Conservation (phyloP, 2,113 vertebrate genomes). For the Neodon shergylaensis region DNA sequence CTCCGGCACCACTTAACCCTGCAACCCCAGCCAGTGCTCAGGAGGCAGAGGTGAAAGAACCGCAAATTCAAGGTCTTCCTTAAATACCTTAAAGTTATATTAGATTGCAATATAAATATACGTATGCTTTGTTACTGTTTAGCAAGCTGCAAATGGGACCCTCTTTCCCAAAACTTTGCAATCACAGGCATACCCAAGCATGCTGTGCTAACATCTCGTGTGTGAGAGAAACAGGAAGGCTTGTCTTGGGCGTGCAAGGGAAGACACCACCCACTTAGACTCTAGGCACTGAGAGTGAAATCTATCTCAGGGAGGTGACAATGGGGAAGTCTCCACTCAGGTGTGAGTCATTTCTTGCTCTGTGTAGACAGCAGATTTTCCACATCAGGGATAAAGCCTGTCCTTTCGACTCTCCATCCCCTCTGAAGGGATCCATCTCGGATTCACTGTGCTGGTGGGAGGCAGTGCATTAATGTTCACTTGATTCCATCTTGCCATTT, state of each 20-base stretch:
- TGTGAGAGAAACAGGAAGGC: neutral
- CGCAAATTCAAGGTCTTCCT: neutral
- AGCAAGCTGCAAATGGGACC: neutral
- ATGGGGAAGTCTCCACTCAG: neutral
- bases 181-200: neutral
- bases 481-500: neutral
- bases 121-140: neutral
- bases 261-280: neutral
- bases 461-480: no score
- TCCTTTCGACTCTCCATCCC: rapidly evolving
- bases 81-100: neutral
- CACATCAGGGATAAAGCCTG: neutral
- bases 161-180: neutral
- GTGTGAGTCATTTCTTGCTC: neutral
- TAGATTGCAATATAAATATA: neutral
- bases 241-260: neutral
- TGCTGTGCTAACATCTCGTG: neutral
- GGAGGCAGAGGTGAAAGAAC: neutral
- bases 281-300: neutral
- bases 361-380: neutral
- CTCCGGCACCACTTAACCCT: no score
- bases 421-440: neutral
- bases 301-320: neutral
- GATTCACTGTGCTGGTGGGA: neutral
- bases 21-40: neutral